These are phyloP conservation scores for Naso thynnoides DNA, from an alignment of 2,797 vertebrate genomes.

Conservation along the genomic window DNA sequence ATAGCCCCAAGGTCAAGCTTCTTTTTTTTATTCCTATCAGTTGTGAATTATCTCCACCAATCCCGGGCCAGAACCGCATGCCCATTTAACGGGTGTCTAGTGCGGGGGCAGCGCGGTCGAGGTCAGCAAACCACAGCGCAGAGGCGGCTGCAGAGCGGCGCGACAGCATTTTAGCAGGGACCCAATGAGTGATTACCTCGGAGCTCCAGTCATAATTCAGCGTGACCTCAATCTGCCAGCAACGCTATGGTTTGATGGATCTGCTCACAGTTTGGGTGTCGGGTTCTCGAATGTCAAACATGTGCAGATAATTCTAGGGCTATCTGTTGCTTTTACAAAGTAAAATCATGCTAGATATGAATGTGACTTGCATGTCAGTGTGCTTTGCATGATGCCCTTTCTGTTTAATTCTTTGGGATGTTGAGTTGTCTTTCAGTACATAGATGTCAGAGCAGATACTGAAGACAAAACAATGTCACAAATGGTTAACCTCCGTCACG, in stretches of 20 bases:
- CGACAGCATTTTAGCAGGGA: slow-evolving; percentile 75
- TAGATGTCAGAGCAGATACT: slow-evolving; percentile 37
- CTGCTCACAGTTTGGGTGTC: slow-evolving; percentile 80
- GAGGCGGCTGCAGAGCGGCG: slow-evolving; percentile 58
- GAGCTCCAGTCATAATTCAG: slow-evolving; percentile 87
- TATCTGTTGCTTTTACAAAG: slow-evolving; percentile 75
- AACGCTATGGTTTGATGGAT: slow-evolving; percentile 82
- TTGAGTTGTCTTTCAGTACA: slow-evolving; percentile 11
- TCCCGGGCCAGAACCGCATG: slow-evolving; percentile 57
- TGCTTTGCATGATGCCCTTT: slow-evolving; percentile 13
- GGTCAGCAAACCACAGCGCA: slow-evolving; percentile 74
- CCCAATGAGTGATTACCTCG: slow-evolving; percentile 87
- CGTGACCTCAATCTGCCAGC: slow-evolving; percentile 89
- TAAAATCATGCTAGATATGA: slow-evolving; percentile 54
- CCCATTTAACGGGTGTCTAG: slow-evolving; percentile 75
- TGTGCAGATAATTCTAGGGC: slow-evolving; percentile 74
- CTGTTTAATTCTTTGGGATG: slow-evolving; percentile 35
- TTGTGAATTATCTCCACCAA: slow-evolving; percentile 78
- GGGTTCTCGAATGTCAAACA: slow-evolving; percentile 80
- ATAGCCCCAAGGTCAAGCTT: slow-evolving; percentile 73
- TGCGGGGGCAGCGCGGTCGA: slow-evolving; percentile 72
- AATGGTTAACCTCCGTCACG: slow-evolving; percentile 64
- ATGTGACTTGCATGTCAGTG: slow-evolving; percentile 30
- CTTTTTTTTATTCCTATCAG: slow-evolving; percentile 51
- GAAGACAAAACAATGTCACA: slow-evolving; percentile 67